Base-by-base conservation (phyloP, 2,888 invertebrate genomes). In the Tipula unca region DNA sequence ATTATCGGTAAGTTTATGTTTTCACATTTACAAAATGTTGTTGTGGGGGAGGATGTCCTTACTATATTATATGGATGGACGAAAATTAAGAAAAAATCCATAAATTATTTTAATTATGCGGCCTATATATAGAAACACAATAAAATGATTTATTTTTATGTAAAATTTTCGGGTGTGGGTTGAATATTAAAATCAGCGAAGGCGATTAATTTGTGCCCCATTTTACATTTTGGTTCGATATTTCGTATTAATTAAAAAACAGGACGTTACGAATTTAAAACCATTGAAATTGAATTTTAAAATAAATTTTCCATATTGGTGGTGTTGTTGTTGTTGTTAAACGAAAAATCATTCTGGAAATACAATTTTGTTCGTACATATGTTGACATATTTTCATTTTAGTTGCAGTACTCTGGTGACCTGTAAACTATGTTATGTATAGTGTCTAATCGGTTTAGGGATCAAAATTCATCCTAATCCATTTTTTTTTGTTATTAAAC, bases 1-100 rank as follows among this genome's bases (percentile, higher is more conserved):
- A 93, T 93, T 88, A 93, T 93, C 87, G 92, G 93, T 91, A 87
- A 89, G 89, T 88, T n/a, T n/a, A 3, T 32, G 2, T 32, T 32
- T n/a, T n/a, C n/a, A n/a, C n/a, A 32, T 32, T 32, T 32, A 54
- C 17, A 54, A 0, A 17, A 6, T 17, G 17, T n/a, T 17, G 0
- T 39, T 39, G 3, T 17, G 39, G n/a, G n/a, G n/a, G n/a, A n/a
- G n/a, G 39, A 1, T 48, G 6, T 48, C 20, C 48, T 1, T 48
- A 4, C 17, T 17, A 48, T 3, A 42, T 35, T n/a, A n/a, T n/a
- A n/a, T n/a, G n/a, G n/a, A 42, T 1, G 17, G 48, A 69, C 48
- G 17, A 69, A 69, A 25, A 25, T 10, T 13, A 25, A 10, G 20
- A 8, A 69, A 69, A 48, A 10, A 69, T 25, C 20, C 25, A 69